A percentile compares a stretch with the other conserved stretches of the same genome.
These are phyloP conservation scores for Troides helena DNA, from an alignment of 2,888 invertebrate genomes.

Conservation along the genomic window DNA sequence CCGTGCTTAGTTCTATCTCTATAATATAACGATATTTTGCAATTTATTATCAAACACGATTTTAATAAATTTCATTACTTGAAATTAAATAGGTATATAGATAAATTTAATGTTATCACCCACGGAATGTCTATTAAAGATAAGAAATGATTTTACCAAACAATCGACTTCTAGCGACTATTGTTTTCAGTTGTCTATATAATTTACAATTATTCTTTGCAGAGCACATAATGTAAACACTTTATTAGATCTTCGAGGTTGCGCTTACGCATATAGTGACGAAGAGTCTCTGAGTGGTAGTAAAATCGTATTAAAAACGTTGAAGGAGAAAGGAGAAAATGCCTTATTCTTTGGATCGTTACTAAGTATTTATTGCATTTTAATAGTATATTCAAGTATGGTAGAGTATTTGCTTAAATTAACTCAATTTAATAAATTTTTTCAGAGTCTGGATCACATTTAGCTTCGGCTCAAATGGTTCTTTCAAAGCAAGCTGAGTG, in stretches of 20 bases:
- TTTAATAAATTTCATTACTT: slow-evolving; percentile 33
- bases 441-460: slow-evolving; percentile 81
- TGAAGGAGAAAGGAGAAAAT: slow-evolving; percentile 80
- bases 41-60: slow-evolving; percentile 1
- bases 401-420: not conserved
- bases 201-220: slow-evolving; percentile 38
- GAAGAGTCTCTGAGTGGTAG: slow-evolving; percentile 79
- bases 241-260: slow-evolving; percentile 78
- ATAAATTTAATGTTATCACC: slow-evolving; percentile 70
- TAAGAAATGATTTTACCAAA: slow-evolving; percentile 59
- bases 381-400: slow-evolving; percentile 3
- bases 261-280: slow-evolving; percentile 77
- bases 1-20: not conserved
- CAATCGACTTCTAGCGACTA: slow-evolving; percentile 54
- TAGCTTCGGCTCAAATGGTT: slow-evolving; percentile 82
- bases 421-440: slow-evolving; percentile 9
- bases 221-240: slow-evolving; percentile 80
- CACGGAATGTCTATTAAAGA: slow-evolving; percentile 63
- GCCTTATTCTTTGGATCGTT: slow-evolving; percentile 81
- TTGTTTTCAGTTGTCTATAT: slow-evolving; percentile 38
- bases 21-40: not conserved
- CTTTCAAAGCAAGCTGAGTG: slow-evolving; percentile 81
- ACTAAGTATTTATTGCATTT: slow-evolving; percentile 59
- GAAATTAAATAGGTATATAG: slow-evolving; percentile 52
- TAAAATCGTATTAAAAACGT: slow-evolving; percentile 73